A percentile compares a stretch with the other conserved stretches of the same genome.
Evolutionary conservation across 2,113 vertebrate genomes (phyloP).

Genomic region (Pangasianodon gigas): DNA sequence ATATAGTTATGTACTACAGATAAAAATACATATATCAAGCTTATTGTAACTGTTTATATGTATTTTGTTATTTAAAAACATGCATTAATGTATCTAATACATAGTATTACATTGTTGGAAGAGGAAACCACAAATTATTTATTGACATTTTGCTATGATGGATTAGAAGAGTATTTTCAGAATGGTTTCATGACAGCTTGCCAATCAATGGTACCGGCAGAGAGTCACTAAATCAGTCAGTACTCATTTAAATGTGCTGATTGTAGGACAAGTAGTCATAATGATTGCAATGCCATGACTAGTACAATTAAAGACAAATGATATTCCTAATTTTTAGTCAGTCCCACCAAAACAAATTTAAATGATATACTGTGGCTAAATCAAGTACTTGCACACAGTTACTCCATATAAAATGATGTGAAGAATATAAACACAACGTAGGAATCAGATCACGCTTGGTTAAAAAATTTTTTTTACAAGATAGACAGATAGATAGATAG

Average conservation of each 20-base stretch:
- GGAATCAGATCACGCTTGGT: neutral
- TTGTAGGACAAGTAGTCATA: neutral
- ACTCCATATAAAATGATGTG: neutral
- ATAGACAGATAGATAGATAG: neutral
- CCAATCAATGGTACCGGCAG: neutral
- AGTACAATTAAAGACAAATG: neutral
- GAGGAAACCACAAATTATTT: neutral
- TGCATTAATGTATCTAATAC: constrained; percentile 43
- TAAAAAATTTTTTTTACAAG: neutral
- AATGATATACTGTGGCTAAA: neutral
- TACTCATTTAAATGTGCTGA: neutral
- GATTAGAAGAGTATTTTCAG: neutral
- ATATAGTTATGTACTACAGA: constrained; percentile 59
- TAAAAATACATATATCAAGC: constrained; percentile 70
- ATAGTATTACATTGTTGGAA: neutral
- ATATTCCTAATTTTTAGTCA: neutral
- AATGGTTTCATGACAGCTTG: neutral
- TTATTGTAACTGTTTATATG: constrained; percentile 70
- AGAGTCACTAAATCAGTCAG: neutral
- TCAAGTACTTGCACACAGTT: neutral
- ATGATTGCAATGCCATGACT: neutral
- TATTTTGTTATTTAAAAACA: constrained; percentile 72
- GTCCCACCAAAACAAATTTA: neutral
- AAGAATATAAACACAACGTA: neutral
- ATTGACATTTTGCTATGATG: neutral